Evolutionary conservation across 35 echinoderm and acorn worm species (phyloP), one percentile per base, ranked within the genome.

Genomic region (Ophioderma brevispina): DNA sequence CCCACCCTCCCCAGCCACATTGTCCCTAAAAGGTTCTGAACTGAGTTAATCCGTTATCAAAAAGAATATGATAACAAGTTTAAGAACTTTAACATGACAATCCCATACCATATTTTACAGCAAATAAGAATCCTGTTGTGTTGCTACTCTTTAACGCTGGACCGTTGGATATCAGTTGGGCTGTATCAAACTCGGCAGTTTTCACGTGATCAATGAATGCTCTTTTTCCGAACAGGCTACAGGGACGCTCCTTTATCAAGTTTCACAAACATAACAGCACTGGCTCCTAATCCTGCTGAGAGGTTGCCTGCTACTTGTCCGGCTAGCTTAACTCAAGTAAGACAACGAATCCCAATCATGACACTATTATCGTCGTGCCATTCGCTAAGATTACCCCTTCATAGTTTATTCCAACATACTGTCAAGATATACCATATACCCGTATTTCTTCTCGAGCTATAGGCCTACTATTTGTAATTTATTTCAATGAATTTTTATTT

Each of bases 131-230:
- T 37, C 86, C 90, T 31, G 90, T 98, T 15, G 77, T 98, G 31
- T 31, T 98, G 6, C 81, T 98, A 11, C 87, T 98, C 37, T 98
- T 98, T 87, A 95, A 98, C 37, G 96, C 93, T 88, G 96, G 96
- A 33, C 96, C 96, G 31, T 42, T 98, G 25, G 91, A 98, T 77
- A 92, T 98, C 33, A 77, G 59, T 4, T 95, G 93, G 93, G 93
- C 93, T 37, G 35, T 92, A 32, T 4, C 80, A 17, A 92, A 70
- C 38, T 41, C 81, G 1, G 55, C 36, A 18, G 91, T n/a, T n/a
- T 98, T 30, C 79, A 76, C 78, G 96, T 81, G 1, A 95, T 98
- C 11, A 79, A 95, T 13, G 96, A 98, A 37, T 98, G 96, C 35
- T 98, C 95, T 90, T 95, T 92, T 64, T 93, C 96, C 15, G 76